Conservation (phyloP, 35 echinoderm and acorn worm genomes). For the Apostichopus californicus region DNA sequence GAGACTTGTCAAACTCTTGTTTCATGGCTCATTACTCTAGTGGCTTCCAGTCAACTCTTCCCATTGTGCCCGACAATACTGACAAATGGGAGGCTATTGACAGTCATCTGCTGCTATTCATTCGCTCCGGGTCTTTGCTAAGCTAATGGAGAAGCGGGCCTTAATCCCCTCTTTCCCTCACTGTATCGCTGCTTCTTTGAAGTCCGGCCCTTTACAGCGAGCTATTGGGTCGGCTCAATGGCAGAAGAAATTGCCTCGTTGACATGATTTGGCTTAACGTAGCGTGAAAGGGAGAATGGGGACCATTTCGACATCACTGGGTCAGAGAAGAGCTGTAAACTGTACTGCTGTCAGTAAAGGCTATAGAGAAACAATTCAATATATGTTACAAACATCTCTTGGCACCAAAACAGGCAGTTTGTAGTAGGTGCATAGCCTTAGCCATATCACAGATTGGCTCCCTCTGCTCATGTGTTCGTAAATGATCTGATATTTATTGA, state of each 20-base stretch:
- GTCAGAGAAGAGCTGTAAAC: too few species aligned
- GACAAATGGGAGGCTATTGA: constrained; percentile 43
- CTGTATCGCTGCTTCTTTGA: constrained; percentile 31
- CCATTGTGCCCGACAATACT: constrained; percentile 33
- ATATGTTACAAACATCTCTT: too few species aligned
- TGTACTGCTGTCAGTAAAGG: too few species aligned
- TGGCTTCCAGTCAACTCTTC: constrained; percentile 44
- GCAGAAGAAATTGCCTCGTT: not conserved
- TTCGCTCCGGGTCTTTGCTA: constrained; percentile 23
- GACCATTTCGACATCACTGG: too few species aligned
- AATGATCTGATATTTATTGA: too few species aligned
- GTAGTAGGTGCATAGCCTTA: too few species aligned
- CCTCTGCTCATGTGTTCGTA: too few species aligned
- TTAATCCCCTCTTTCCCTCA: not conserved
- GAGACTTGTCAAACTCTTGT: constrained; percentile 41
- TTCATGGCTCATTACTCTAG: constrained; percentile 38
- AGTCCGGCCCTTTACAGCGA: not conserved
- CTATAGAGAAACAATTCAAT: too few species aligned
- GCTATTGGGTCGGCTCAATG: constrained; percentile 1
- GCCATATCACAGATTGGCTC: too few species aligned
- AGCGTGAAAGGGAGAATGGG: not conserved
- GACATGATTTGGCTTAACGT: constrained; percentile 7
- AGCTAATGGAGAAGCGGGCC: constrained; percentile 28
- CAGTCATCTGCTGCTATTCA: not conserved
- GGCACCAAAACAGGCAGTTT: too few species aligned